A percentile compares a stretch with the other conserved stretches of the same genome.
These are phyloP conservation scores for Heliothis subflexa DNA, from an alignment of 1,140 invertebrate genomes.

Conservation along the genomic window DNA sequence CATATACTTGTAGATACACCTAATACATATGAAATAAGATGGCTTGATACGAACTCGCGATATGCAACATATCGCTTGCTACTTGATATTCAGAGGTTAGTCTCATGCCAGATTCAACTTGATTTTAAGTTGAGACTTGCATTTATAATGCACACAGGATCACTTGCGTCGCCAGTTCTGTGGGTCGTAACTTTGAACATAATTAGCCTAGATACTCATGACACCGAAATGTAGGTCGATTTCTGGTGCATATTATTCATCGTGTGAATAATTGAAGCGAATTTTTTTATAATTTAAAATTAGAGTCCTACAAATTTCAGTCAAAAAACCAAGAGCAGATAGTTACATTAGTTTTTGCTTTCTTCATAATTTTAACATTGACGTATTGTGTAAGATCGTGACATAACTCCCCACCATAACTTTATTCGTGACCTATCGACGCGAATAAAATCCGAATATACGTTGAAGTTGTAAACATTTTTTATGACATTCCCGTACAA, in stretches of 20 bases:
- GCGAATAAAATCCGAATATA: too few relatives aligned
- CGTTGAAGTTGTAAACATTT: neutral
- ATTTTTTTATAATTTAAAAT: too few relatives aligned
- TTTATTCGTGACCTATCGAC: too few relatives aligned
- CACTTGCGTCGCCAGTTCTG: conserved; percentile 10
- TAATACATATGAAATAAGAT: conserved; percentile 26
- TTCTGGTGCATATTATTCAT: neutral
- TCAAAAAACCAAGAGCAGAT: too few relatives aligned
- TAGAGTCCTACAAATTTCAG: too few relatives aligned
- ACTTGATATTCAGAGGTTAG: conserved; percentile 39
- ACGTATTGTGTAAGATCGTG: too few relatives aligned
- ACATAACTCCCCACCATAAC: too few relatives aligned
- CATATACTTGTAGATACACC: neutral
- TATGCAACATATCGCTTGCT: conserved; percentile 21
- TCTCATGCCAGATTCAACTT: conserved; percentile 26
- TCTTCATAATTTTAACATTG: too few relatives aligned
- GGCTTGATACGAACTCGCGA: neutral
- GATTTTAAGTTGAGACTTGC: conserved; percentile 38
- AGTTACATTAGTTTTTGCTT: too few relatives aligned
- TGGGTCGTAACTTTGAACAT: conserved; percentile 7
- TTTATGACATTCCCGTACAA: neutral
- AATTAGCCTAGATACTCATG: conserved; percentile 28
- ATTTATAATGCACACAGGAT: conserved; percentile 37
- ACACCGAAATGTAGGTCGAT: neutral
- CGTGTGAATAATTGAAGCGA: neutral